phyloP scores from a whole-genome alignment of 2,888 invertebrate genomes.

The Sussaba pulchella region DNA sequence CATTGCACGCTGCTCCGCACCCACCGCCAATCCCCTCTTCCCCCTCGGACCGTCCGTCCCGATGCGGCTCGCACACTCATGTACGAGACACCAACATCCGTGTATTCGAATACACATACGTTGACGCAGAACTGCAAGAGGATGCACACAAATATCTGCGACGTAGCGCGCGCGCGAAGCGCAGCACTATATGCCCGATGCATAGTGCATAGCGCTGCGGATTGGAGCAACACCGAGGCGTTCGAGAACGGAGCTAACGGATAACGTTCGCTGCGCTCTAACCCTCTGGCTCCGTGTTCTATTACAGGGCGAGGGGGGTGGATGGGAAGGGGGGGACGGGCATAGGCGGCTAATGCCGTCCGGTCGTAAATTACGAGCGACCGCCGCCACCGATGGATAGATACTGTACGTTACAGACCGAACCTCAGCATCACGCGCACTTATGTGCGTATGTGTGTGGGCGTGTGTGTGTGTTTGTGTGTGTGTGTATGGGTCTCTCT shows the following conservation, averaged over 20 bases:
- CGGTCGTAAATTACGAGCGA: conserved; percentile 80
- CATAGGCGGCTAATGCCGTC: conserved; percentile 80
- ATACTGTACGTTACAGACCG: conserved; percentile 13
- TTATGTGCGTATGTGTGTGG: not conserved
- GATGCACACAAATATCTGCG: conserved; percentile 8
- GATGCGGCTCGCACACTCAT: not conserved
- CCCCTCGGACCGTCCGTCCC: not conserved
- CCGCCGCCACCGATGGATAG: conserved; percentile 74
- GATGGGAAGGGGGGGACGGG: too few species aligned
- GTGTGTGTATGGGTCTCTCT: too few species aligned
- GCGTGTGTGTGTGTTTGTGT: too few species aligned
- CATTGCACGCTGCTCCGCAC: conserved; percentile 45
- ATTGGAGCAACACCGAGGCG: conserved; percentile 35
- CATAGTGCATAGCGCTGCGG: conserved; percentile 19
- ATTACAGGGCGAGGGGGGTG: too few species aligned
- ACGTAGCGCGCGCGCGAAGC: not conserved
- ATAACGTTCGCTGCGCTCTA: conserved; percentile 10
- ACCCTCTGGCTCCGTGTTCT: conserved; percentile 68
- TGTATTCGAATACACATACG: conserved; percentile 1
- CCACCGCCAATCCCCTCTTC: conserved; percentile 38
- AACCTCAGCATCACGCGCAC: conserved; percentile 28
- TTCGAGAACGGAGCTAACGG: too few species aligned
- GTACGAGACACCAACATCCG: not conserved
- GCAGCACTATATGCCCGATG: not conserved
- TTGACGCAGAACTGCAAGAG: not conserved